Base-by-base conservation (phyloP, 2,113 vertebrate genomes). In the Hepsetus odoe region DNA sequence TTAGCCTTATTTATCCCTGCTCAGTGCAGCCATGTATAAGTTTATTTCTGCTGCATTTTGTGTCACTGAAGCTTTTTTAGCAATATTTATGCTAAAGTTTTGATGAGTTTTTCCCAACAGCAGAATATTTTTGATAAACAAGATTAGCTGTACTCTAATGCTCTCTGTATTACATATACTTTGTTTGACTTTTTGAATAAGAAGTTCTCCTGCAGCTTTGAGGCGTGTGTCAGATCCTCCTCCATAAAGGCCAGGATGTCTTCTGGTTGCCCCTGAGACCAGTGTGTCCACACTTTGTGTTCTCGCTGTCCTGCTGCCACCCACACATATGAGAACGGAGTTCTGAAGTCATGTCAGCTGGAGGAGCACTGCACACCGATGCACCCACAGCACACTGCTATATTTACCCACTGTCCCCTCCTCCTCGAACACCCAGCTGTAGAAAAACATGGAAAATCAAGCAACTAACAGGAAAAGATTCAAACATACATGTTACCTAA, bases 291-390 rank as follows among this genome's bases (percentile, higher is more conserved):
- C 32, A 13, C 69, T 62, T 35, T 61, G 28, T 59, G 66, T 61
- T 61, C 53, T 61, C 20, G 3, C 16, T 64, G 67, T 65, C 49
- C 46, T 79, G 26, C 30, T 1, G 11, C 69, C 69, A 65, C 68
- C 77, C 40, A 79, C 77, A 56, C 64, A 7, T 68, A 65, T 32
- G 22, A 7, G 56, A 77, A 77, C 76, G 49, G 12, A 61, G 51
- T 40, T 79, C 68, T 72, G 42, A 72, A 79, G 68, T 72, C 53
- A 30, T 65, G 68, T 72, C 58, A 72, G 44, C 51, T 55, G 59
- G 24, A 26, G 66, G 49, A 62, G 42, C 69, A 53, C 58, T 51
- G 32, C 40, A 64, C 76, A 71, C 68, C 58, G 51, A n/a, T 56
- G 44, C 40, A 72, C 68, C 67, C 68, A 79, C 77, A 55, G 62